Evolutionary conservation across 2,888 invertebrate genomes (phyloP).

Genomic region (Pyrochroa serraticornis): DNA sequence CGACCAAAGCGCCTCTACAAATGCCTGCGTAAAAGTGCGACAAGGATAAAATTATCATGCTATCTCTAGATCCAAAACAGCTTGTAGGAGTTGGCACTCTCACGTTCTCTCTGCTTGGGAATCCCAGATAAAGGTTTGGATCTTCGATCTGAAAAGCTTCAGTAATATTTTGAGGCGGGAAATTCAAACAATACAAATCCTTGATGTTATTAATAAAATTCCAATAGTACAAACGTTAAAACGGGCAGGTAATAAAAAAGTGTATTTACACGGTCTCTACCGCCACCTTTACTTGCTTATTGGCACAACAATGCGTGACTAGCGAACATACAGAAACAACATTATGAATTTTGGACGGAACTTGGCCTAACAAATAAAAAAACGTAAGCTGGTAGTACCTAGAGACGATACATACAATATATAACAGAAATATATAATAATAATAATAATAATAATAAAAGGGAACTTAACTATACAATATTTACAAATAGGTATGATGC

Average conservation of each 20-base stretch:
- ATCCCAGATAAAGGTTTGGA: no score
- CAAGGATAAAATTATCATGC: no score
- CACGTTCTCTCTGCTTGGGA: no score
- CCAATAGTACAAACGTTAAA: constrained; percentile 11
- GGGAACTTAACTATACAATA: constrained; percentile 30
- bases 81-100: no score
- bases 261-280: constrained; percentile 22
- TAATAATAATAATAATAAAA: constrained; percentile 13
- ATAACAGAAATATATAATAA: constrained; percentile 18
- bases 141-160: no score
- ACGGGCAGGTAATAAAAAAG: constrained; percentile 1
- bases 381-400: constrained; percentile 2
- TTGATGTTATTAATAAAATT: constrained; percentile 13
- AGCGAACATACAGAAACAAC: constrained; percentile 23
- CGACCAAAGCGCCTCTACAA: no score
- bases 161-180: no score
- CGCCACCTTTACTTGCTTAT: constrained; percentile 27
- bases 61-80: no score
- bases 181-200: not conserved
- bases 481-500: constrained; percentile 20
- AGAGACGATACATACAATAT: constrained; percentile 10
- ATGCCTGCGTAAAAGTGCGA: no score
- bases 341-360: constrained; percentile 14
- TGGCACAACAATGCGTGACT: constrained; percentile 33
- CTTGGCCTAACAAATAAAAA: constrained; percentile 12